Evolutionary conservation across 2,113 vertebrate species (phyloP).

Genomic region (Dipodomys stephensi): DNA sequence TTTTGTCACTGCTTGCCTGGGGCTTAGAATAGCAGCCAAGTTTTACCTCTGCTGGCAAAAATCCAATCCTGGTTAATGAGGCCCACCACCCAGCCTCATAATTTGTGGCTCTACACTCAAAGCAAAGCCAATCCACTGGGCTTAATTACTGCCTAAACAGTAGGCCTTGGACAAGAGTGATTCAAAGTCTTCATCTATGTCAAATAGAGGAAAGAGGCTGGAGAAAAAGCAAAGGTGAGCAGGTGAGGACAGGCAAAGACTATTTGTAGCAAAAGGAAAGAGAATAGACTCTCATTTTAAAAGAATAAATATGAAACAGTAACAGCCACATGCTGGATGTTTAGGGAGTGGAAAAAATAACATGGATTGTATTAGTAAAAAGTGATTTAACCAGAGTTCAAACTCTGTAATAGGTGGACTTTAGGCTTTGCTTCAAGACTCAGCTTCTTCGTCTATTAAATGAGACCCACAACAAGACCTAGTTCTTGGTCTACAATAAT

Average conservation of each 20-base stretch:
- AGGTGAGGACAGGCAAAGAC: neutral
- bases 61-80: constrained; percentile 34
- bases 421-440: neutral
- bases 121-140: constrained; percentile 39
- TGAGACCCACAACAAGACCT: neutral
- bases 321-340: neutral
- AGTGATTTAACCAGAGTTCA: neutral
- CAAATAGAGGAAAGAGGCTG: neutral
- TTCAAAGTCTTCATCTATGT: neutral
- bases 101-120: constrained; percentile 49
- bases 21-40: constrained; percentile 10
- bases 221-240: neutral
- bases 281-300: neutral
- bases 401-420: neutral
- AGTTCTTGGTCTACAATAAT: neutral
- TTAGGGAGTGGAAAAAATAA: neutral
- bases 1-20: constrained; percentile 12
- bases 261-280: neutral
- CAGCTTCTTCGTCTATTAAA: constrained; percentile 4
- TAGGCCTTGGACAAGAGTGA: neutral
- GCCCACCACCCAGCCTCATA: neutral
- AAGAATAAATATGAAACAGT: neutral
- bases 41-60: constrained; percentile 41
- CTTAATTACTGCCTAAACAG: constrained; percentile 66
- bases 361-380: neutral